Evolutionary conservation across 35 echinoderm and acorn worm genomes (phyloP).

Genomic region (Heliocidaris erythrogramma): DNA sequence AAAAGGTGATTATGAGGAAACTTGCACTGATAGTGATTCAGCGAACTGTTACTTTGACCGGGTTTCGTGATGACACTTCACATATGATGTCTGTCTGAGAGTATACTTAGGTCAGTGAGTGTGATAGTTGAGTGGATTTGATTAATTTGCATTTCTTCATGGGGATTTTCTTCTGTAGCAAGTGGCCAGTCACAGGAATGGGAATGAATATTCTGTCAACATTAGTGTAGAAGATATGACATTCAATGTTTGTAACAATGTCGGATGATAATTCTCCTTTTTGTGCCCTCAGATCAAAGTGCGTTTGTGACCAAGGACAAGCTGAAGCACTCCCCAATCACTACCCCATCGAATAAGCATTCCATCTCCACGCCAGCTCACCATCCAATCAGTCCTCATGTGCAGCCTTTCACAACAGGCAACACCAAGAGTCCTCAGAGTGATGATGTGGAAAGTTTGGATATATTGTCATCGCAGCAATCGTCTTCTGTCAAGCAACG

Average conservation of each 20-base stretch:
- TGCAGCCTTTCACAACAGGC: neutral
- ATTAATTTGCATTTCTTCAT: no score
- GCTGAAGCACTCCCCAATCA: constrained; percentile 57
- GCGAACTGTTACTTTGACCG: no score
- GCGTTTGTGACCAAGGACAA: constrained; percentile 80
- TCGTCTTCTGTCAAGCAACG: neutral
- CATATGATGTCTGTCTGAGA: no score
- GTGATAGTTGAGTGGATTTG: no score
- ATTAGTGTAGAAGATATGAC: neutral
- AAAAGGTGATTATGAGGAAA: no score
- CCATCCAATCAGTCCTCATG: neutral
- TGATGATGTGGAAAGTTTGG: neutral
- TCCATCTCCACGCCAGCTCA: neutral
- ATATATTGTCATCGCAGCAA: neutral
- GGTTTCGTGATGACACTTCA: no score
- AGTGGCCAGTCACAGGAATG: no score
- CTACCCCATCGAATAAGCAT: neutral
- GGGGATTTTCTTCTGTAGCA: no score
- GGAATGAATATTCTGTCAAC: no score
- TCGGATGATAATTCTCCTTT: neutral
- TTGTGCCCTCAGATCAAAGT: constrained; percentile 59
- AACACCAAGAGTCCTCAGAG: neutral
- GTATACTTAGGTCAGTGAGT: no score
- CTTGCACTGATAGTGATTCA: no score
- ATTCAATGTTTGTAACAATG: neutral